Evolutionary conservation across 2,113 vertebrate species (phyloP).

Genomic region (Falco punctatus): DNA sequence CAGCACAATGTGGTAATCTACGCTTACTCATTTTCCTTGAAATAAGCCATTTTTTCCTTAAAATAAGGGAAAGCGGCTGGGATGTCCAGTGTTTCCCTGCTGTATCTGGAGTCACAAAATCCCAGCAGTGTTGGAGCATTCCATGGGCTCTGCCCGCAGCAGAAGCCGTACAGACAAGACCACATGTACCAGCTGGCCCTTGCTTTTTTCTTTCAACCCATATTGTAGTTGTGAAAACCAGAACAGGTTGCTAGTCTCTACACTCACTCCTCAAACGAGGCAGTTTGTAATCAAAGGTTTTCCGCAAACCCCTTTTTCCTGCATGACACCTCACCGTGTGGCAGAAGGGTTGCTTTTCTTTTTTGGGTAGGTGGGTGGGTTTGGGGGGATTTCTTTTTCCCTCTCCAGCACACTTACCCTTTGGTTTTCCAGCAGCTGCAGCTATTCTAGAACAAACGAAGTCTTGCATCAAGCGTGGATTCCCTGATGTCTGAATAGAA

Average conservation of each 20-base stretch:
- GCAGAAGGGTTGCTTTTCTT: neutral
- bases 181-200: fast-evolving
- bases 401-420: neutral
- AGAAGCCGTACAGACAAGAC: neutral
- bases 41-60: neutral
- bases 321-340: neutral
- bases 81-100: neutral
- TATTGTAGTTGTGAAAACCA: neutral
- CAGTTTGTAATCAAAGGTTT: neutral
- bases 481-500: slow-evolving; percentile 40
- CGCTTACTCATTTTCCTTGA: neutral
- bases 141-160: neutral
- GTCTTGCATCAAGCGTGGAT: slow-evolving; percentile 39
- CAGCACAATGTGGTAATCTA: neutral
- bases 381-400: neutral
- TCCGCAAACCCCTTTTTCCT: neutral
- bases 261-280: neutral
- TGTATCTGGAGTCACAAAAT: neutral
- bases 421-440: slow-evolving; percentile 49
- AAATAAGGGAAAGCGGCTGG: neutral
- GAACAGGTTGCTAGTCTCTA: neutral
- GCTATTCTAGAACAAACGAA: slow-evolving; percentile 26
- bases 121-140: neutral
- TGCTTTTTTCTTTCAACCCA: neutral
- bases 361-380: neutral